Evolutionary conservation across 2,888 invertebrate species (phyloP).

Genomic region (Scaeva pyrastri): DNA sequence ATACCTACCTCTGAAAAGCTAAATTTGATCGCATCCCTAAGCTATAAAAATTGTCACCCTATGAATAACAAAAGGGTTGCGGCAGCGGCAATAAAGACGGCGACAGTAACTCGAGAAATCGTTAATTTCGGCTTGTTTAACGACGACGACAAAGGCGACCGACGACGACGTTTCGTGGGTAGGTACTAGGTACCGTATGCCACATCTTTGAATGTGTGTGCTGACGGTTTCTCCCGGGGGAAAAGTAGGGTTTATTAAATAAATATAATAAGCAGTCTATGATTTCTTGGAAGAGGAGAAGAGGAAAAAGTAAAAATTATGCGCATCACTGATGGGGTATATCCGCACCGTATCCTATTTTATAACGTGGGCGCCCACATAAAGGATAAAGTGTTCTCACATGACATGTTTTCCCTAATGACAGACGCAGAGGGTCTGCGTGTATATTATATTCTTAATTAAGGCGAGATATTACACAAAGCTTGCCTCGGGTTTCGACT

Average conservation of each 20-base stretch:
- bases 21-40: conserved; percentile 63
- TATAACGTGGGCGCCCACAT: conserved; percentile 58
- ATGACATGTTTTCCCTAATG: conserved; percentile 37
- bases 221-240: conserved; percentile 6
- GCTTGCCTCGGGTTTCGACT: conserved; percentile 45
- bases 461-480: conserved; percentile 40
- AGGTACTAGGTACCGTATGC: too few relatives aligned
- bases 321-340: conserved; percentile 59
- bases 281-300: conserved; percentile 28
- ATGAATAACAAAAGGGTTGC: conserved; percentile 66
- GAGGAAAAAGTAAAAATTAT: conserved; percentile 48
- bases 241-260: conserved; percentile 63
- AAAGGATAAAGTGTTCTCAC: conserved; percentile 53
- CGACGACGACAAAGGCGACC: too few relatives aligned
- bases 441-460: conserved; percentile 43
- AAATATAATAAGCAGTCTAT: conserved; percentile 52
- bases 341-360: conserved; percentile 63
- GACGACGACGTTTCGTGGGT: conserved; percentile 5
- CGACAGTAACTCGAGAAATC: conserved; percentile 68
- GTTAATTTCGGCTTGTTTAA: conserved; percentile 62
- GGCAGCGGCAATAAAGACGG: conserved; percentile 68
- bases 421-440: not conserved
- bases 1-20: conserved; percentile 51
- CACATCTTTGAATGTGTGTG: too few relatives aligned
- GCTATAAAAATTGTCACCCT: conserved; percentile 72